These are phyloP conservation scores for Varanus komodoensis DNA, from an alignment of 2,113 vertebrate genomes.

Conservation along the genomic window DNA sequence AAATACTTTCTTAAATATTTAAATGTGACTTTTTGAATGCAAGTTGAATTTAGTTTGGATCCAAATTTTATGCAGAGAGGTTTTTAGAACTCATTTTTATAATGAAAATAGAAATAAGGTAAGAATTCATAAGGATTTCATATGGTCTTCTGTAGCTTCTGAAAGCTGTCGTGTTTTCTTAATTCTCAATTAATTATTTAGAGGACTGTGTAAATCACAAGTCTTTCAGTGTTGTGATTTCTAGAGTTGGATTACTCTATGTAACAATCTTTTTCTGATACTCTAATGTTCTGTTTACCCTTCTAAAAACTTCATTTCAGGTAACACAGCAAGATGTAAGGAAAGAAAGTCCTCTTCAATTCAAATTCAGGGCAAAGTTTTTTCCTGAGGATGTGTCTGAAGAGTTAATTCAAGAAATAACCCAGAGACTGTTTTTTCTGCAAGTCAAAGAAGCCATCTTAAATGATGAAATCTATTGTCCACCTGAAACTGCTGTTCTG, in stretches of 20 bases:
- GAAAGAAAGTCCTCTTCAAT: constrained; percentile 97
- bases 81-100: not conserved
- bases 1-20: not conserved
- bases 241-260: constrained; percentile 26
- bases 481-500: constrained; percentile 97
- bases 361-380: constrained; percentile 97
- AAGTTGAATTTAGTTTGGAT: not conserved
- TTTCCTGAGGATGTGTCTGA: constrained; percentile 98
- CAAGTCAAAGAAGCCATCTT: constrained; percentile 98
- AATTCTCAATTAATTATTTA: not conserved
- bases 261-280: not conserved
- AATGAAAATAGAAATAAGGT: constrained; percentile 7
- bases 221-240: constrained; percentile 2
- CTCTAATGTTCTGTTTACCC: constrained; percentile 16
- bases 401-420: constrained; percentile 98
- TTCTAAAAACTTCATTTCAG: constrained; percentile 74
- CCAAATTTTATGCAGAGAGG: not conserved
- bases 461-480: constrained; percentile 98
- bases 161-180: constrained; percentile 19
- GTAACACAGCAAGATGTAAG: constrained; percentile 97
- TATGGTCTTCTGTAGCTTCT: constrained; percentile 11
- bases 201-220: not conserved
- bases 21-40: not conserved
- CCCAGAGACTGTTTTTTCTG: constrained; percentile 96
- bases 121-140: not conserved